Percentiles rank a stretch among this genome's conserved stretches.
These are phyloP conservation scores for Geotrypetes seraphini DNA, from an alignment of 2,797 vertebrate species.

Conservation along the genomic window DNA sequence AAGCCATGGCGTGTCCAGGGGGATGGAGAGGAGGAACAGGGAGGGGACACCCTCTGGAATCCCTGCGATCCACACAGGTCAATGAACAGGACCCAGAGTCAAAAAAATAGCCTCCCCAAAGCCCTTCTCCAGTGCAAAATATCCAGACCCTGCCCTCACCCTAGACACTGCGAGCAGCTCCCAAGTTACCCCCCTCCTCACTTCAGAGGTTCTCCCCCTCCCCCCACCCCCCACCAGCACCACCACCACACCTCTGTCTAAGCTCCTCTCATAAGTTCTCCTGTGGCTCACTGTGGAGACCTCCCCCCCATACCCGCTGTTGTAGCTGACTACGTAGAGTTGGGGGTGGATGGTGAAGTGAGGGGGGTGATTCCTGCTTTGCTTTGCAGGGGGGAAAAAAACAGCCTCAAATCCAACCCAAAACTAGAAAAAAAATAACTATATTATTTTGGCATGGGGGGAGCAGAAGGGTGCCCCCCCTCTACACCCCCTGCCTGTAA, in stretches of 20 bases:
- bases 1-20: conserved; percentile 42
- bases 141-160: too few relatives aligned
- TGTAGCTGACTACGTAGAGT: background rate
- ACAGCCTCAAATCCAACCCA: too few relatives aligned
- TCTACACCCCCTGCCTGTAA: too few relatives aligned
- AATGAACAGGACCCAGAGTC: conserved; percentile 12
- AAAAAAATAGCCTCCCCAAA: too few relatives aligned
- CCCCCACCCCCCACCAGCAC: background rate
- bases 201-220: background rate
- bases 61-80: conserved; percentile 2
- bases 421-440: too few relatives aligned
- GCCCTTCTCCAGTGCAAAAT: too few relatives aligned
- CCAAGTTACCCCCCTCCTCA: background rate
- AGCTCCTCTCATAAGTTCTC: too few relatives aligned
- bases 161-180: background rate
- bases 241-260: too few relatives aligned
- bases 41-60: background rate
- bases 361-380: too few relatives aligned
- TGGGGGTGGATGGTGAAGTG: background rate
- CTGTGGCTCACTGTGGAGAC: background rate
- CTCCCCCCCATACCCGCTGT: background rate
- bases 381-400: too few relatives aligned
- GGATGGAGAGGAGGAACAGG: conserved; percentile 32
- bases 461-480: too few relatives aligned
- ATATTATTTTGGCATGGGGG: too few relatives aligned